Conservation (phyloP, 2,113 vertebrate species). For the Campylomormyrus tamandua region DNA sequence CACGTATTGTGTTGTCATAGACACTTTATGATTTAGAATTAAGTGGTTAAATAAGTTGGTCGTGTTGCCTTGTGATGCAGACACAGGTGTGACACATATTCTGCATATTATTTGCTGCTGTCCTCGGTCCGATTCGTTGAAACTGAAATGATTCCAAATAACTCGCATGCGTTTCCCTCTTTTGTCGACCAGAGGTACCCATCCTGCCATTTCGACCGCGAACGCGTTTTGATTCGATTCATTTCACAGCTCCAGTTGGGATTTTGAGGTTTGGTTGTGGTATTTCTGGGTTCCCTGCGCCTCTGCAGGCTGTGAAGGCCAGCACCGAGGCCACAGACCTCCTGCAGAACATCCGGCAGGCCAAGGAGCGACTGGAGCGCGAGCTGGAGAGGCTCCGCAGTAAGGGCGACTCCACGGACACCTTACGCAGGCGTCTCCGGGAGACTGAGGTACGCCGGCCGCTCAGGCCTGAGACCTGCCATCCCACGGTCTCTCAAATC, state of each 20-base stretch:
- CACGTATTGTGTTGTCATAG: no score
- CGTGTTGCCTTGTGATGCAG: no score
- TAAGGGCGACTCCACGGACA: slow-evolving; percentile 84
- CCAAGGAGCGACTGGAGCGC: slow-evolving; percentile 89
- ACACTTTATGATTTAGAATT: no score
- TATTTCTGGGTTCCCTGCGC: neutral
- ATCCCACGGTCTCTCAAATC: neutral
- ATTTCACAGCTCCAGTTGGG: neutral
- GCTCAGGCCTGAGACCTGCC: neutral
- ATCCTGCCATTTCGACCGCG: no score
- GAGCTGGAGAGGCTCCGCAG: slow-evolving; percentile 87
- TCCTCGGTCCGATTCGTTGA: no score
- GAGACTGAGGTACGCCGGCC: slow-evolving; percentile 78
- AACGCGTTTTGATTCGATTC: no score
- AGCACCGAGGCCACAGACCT: slow-evolving; percentile 96
- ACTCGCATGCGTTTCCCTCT: no score
- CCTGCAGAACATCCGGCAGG: slow-evolving; percentile 95
- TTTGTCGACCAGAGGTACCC: no score
- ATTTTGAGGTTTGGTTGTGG: neutral
- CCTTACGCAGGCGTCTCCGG: slow-evolving; percentile 82
- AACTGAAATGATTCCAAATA: no score
- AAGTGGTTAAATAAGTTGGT: no score
- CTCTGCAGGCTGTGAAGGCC: slow-evolving; percentile 83
- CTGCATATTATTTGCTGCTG: no score
- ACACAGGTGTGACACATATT: no score